phyloP scores from a whole-genome alignment of 1,140 invertebrate species.

The Cecropterus lyciades region DNA sequence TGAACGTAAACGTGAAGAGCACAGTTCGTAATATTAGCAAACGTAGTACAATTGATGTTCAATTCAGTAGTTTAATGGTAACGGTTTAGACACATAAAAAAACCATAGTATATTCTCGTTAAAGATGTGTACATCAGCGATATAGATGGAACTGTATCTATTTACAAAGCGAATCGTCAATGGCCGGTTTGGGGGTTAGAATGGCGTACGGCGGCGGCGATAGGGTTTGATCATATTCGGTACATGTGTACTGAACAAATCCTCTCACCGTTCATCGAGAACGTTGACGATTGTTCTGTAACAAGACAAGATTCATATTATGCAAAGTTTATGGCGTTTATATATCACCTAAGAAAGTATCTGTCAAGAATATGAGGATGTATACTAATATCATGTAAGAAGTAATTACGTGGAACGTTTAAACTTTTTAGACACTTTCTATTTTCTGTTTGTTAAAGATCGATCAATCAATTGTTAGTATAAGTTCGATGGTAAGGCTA shows the following conservation, averaged over 20 bases:
- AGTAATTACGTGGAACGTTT: background rate
- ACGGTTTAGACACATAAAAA: background rate
- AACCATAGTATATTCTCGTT: background rate
- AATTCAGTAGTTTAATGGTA: constrained; percentile 17
- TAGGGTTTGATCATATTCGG: too few species aligned
- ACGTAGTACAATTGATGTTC: constrained; percentile 24
- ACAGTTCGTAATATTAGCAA: background rate
- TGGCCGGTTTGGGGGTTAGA: background rate
- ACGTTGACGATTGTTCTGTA: background rate
- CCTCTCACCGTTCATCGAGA: too few species aligned
- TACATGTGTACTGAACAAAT: too few species aligned
- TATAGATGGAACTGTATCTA: background rate
- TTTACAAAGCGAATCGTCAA: background rate
- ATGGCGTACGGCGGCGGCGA: too few species aligned
- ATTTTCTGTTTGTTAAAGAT: constrained; percentile 13
- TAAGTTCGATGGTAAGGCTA: constrained; percentile 9
- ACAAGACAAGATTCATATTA: constrained; percentile 7
- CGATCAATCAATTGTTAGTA: constrained; percentile 19
- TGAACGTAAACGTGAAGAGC: background rate
- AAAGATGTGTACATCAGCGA: background rate
- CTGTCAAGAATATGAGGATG: constrained; percentile 23
- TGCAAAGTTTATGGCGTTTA: constrained; percentile 4
- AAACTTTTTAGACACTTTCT: background rate
- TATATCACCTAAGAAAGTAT: constrained; percentile 23
- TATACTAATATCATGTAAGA: constrained; percentile 15